Base-by-base conservation (phyloP, 2,888 invertebrate genomes). In the Pherbina coryleti region DNA sequence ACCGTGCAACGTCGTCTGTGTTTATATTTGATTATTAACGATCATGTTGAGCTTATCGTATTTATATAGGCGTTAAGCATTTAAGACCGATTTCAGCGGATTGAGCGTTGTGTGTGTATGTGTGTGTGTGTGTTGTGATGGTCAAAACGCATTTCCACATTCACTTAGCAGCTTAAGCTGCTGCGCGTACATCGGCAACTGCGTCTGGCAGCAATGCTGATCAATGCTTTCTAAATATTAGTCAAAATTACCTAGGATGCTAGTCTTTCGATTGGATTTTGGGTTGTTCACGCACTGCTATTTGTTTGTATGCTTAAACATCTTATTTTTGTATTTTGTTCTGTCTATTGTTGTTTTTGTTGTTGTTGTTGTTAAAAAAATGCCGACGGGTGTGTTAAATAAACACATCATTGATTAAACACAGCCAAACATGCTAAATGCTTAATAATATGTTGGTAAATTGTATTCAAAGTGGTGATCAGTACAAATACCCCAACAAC, bases 381-480 rank as follows among this genome's bases (percentile, higher is more conserved):
- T 82, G 85, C 85, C 88, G 85, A 87, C 86, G 85, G 86, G 86
- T 86, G 86, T 84, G 86, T 87, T 87, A 86, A 83, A 79, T 85
- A 87, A 87, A 87, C 86, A 87, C 81, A 78, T 72, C 80, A 75
- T 79, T 81, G 81, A 81, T 81, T 82, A 83, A 83, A 82, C 80
- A 82, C n/a, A 78, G 79, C 76, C 76, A n/a, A 76, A 73, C 25
- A 37, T 64, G 77, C 66, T 77, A 79, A 78, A 75, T 75, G 71
- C 67, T 78, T 25, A 75, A 71, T 71, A 57, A 66, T 75, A 53
- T 55, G 72, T 31, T 66, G 51, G 64, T 75, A 70, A 76, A 76
- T 70, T 76, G 64, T 72, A 78, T 75, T 77, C 66, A 44, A 78
- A 74, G 76, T 70, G 55, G 22, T 37, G 55, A 67, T 67, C 75